Evolutionary conservation across 2,113 vertebrate species (phyloP).

Genomic region (Lophura nycthemera): DNA sequence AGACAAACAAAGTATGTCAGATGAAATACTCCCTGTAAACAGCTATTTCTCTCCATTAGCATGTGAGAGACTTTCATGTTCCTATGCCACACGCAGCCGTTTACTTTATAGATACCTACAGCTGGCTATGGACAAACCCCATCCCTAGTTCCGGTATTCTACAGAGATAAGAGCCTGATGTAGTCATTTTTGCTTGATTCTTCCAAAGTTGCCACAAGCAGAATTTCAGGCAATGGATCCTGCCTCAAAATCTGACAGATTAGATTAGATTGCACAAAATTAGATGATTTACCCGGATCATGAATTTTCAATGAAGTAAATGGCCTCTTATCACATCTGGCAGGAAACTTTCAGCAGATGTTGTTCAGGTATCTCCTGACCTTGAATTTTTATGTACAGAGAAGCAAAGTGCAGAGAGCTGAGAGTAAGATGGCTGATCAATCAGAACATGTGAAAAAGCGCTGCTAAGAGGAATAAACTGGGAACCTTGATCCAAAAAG

Average conservation of each 20-base stretch:
- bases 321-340: neutral
- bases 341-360: neutral
- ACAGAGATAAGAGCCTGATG: neutral
- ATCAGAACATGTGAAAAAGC: neutral
- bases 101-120: neutral
- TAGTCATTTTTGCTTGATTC: neutral
- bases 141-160: neutral
- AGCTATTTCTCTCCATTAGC: neutral
- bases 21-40: neutral
- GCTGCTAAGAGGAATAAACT: neutral
- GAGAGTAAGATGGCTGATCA: neutral
- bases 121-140: neutral
- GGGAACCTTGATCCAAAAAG: neutral
- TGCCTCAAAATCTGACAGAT: neutral
- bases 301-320: neutral
- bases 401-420: neutral
- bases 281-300: neutral
- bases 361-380: neutral
- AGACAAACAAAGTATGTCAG: neutral
- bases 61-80: neutral
- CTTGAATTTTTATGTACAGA: neutral
- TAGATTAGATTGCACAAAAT: neutral
- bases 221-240: neutral
- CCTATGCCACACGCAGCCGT: neutral
- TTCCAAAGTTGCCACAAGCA: neutral